A percentile compares a stretch with the other conserved stretches of the same genome.
Evolutionary conservation across 2,797 vertebrate genomes (phyloP).

Genomic region (Onychomys arenicola): DNA sequence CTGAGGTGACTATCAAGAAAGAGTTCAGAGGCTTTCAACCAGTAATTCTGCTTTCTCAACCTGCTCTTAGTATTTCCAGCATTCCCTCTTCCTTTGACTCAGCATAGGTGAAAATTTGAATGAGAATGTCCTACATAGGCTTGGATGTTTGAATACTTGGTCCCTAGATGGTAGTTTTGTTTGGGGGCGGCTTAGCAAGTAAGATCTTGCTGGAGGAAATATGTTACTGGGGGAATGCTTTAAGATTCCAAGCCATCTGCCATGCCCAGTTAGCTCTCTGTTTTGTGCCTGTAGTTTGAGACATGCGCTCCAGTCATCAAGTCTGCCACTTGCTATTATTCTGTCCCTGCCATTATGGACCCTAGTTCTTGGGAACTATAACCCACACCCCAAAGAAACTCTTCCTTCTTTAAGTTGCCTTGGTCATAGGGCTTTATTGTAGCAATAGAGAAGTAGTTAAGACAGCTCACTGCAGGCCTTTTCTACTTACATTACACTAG

Average conservation of each 20-base stretch:
- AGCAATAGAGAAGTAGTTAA: not conserved
- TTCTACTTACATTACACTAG: not conserved
- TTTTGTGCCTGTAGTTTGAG: not conserved
- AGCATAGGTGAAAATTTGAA: too few relatives aligned
- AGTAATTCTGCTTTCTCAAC: not conserved
- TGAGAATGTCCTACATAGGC: not conserved
- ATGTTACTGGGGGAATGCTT: too few relatives aligned
- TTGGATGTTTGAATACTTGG: not conserved
- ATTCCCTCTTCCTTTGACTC: not conserved
- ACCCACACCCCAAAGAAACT: not conserved
- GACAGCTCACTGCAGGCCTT: not conserved
- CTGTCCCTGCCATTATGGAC: too few relatives aligned
- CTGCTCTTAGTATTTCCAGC: not conserved
- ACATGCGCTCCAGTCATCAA: not conserved
- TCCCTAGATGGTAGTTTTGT: not conserved
- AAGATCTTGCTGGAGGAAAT: not conserved
- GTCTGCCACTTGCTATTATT: not conserved
- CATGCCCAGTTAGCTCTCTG: not conserved
- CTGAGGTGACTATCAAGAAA: slow-evolving; percentile 11
- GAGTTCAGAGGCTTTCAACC: not conserved
- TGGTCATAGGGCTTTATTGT: not conserved
- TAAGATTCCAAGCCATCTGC: not conserved
- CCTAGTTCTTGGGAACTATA: not conserved
- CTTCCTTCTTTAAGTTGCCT: not conserved
- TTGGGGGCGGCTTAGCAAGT: not conserved